Base-by-base conservation (phyloP, 2,888 invertebrate species). In the Temnothorax unifasciatus region DNA sequence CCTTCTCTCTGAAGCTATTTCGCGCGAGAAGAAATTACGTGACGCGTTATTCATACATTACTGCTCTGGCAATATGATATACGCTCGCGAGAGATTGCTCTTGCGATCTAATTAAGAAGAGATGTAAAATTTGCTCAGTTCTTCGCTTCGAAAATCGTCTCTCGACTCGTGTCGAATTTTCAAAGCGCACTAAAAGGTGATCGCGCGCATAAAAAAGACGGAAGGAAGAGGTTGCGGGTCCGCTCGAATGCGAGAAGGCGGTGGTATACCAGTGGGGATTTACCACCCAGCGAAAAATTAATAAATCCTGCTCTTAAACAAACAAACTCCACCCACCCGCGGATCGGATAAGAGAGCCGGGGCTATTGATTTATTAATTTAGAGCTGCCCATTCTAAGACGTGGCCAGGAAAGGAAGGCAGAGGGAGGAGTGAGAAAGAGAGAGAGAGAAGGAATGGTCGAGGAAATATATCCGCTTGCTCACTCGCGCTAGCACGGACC, bases 271-370 rank as follows among this genome's bases (percentile, higher is more conserved):
- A 76, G 83, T 87, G 88, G 91, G 87, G 86, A 87, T 83, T 88
- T 93, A 93, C 94, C 94, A 94, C 94, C 94, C 94, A 94, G 92
- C 92, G 90, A 93, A 94, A 94, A 94, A 94, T 94, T 94, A 94
- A 94, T 94, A 94, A 94, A 94, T 93, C 94, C 93, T 92, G 93
- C 93, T 93, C 93, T 94, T 94, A 94, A 94, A 94, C 94, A 94
- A 94, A 94, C 94, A 94, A 94, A 93, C 94, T 94, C 94, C 94
- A 94, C 94, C 94, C 93, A 94, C 93, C 66, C 92, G 92, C 91
- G 90, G 93, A 94, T 94, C 94, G 94, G 94, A 94, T 94, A 94
- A 94, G 94, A 94, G 93, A 90, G 86, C 89, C 88, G 89, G 91
- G 91, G 91, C 90, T 92, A 94, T 94, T 94, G 94, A 94, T 94